These are phyloP conservation scores for Protobothrops flavoviridis DNA, from an alignment of 2,113 vertebrate species.

Conservation along the genomic window DNA sequence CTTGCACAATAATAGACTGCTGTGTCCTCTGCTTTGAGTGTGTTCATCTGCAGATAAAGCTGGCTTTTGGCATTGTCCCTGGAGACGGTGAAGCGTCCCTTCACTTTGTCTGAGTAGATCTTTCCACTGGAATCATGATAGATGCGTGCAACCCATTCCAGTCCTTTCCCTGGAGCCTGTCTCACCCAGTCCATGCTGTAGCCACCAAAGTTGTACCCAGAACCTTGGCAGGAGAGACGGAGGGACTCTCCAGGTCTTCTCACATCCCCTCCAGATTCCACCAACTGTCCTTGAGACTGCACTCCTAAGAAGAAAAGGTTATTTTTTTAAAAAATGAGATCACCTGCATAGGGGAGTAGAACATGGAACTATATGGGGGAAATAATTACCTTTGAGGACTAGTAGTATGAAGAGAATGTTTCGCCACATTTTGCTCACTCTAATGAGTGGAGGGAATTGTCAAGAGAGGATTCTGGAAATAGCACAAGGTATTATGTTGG, in stretches of 20 bases:
- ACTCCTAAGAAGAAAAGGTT: not conserved
- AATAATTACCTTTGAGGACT: too few relatives aligned
- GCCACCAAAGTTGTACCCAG: too few relatives aligned
- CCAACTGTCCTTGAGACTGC: not conserved
- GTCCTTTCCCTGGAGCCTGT: not conserved
- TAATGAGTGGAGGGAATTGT: too few relatives aligned
- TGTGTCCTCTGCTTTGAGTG: not conserved
- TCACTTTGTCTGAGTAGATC: not conserved
- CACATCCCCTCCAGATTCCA: not conserved
- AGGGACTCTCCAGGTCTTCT: too few relatives aligned
- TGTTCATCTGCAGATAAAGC: constrained; percentile 47
- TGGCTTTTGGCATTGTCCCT: not conserved
- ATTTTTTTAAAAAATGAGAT: too few relatives aligned
- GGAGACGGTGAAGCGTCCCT: not conserved
- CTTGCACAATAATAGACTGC: not conserved
- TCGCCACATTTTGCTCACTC: too few relatives aligned
- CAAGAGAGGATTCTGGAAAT: not conserved
- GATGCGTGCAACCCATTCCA: not conserved
- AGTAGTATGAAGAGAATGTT: too few relatives aligned
- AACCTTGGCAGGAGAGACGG: too few relatives aligned
- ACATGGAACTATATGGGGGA: too few relatives aligned
- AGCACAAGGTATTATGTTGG: not conserved
- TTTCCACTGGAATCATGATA: too few relatives aligned
- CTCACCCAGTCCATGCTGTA: not conserved
- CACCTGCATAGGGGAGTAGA: too few relatives aligned